Evolutionary conservation across 2,888 invertebrate species (phyloP).

Genomic region (Amiota communis): DNA sequence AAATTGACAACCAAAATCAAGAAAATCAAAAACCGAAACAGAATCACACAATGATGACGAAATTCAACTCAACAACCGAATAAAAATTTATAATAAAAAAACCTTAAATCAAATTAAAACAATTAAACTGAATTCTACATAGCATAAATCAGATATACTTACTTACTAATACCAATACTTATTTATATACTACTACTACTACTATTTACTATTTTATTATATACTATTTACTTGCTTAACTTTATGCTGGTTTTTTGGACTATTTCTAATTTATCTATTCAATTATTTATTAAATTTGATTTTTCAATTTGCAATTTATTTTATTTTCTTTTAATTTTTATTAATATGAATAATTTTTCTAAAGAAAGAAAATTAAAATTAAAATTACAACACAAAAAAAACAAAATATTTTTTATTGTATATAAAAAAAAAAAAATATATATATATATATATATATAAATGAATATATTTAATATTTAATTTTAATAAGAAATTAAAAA

Average conservation of each 20-base stretch:
- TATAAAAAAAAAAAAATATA: not conserved
- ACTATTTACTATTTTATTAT: not conserved
- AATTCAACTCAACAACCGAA: slow-evolving; percentile 23
- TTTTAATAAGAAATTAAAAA: not conserved
- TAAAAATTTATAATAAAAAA: slow-evolving; percentile 15
- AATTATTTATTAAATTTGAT: not conserved
- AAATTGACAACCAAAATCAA: slow-evolving; percentile 30
- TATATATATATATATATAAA: too few relatives aligned
- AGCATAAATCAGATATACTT: slow-evolving; percentile 42
- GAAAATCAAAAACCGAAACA: slow-evolving; percentile 23
- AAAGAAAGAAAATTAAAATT: slow-evolving; percentile 34
- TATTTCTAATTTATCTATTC: too few relatives aligned
- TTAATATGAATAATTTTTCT: not conserved
- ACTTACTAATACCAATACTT: not conserved
- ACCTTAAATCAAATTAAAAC: slow-evolving; percentile 5
- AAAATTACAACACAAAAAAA: slow-evolving; percentile 32
- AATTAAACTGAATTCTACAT: slow-evolving; percentile 60
- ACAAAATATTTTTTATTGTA: slow-evolving; percentile 15
- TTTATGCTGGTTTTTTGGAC: slow-evolving; percentile 16
- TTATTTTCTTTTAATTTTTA: too few relatives aligned
- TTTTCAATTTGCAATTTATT: not conserved
- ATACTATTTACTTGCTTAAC: slow-evolving; percentile 9
- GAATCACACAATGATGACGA: not conserved
- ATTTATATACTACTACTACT: not conserved
- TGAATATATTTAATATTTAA: too few relatives aligned